Evolutionary conservation across 1,140 invertebrate genomes (phyloP).

Genomic region (Meloidogyne floridensis): DNA sequence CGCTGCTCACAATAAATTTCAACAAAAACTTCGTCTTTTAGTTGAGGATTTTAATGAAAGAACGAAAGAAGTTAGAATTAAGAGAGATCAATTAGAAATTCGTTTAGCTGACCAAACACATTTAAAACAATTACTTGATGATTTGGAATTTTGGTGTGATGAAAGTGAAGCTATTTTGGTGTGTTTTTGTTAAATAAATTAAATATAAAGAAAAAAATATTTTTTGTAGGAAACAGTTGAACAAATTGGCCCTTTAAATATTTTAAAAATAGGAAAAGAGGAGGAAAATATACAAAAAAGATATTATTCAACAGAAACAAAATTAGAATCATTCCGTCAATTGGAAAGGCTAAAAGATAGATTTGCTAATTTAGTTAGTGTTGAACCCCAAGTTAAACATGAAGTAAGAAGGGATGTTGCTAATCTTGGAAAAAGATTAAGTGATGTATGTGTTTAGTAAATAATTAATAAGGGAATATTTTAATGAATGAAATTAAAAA

Average conservation of each 20-base stretch:
- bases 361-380: constrained; percentile 49
- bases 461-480: background rate
- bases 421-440: constrained; percentile 53
- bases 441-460: constrained; percentile 48
- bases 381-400: constrained; percentile 51
- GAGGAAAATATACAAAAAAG: constrained; percentile 33
- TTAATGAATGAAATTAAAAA: no score
- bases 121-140: constrained; percentile 47
- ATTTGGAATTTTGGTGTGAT: constrained; percentile 57
- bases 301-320: constrained; percentile 39
- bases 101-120: constrained; percentile 46
- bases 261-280: constrained; percentile 37
- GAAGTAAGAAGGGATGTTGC: constrained; percentile 50
- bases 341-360: constrained; percentile 55
- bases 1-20: constrained; percentile 17
- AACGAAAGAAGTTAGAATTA: constrained; percentile 33
- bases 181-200: background rate
- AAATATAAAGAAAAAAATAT: background rate
- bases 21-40: constrained; percentile 33
- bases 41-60: constrained; percentile 39
- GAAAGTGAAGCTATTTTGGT: constrained; percentile 52
- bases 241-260: constrained; percentile 33
- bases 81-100: constrained; percentile 39
- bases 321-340: constrained; percentile 30
- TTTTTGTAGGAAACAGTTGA: constrained; percentile 16